These are phyloP conservation scores for Hydrozoanthus tunicans DNA, from an alignment of 64 coral and sea anemone species.

Conservation along the genomic window DNA sequence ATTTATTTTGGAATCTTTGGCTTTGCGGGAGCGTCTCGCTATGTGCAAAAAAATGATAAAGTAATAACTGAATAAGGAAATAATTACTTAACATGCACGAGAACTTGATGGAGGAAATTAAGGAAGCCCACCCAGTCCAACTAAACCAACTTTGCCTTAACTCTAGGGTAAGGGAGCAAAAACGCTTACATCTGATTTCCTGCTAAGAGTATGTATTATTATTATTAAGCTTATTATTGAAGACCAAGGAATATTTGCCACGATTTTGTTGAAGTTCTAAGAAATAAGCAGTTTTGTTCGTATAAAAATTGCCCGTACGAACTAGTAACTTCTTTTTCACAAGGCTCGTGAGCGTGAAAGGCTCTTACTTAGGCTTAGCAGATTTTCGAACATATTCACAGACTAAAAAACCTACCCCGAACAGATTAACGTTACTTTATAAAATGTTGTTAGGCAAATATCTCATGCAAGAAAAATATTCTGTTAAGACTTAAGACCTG, in stretches of 20 bases:
- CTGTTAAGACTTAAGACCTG: neutral
- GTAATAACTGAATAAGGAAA: neutral
- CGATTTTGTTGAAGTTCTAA: no score
- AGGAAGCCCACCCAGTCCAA: neutral
- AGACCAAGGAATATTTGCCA: no score
- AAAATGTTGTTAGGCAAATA: neutral
- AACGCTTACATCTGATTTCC: neutral
- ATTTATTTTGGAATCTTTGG: neutral
- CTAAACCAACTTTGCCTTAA: no score
- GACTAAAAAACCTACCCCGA: no score
- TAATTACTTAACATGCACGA: neutral
- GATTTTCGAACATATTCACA: no score
- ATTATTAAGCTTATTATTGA: no score
- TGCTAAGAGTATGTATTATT: neutral
- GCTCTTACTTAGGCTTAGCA: no score
- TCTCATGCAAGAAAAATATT: neutral
- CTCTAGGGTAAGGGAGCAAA: neutral
- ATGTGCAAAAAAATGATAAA: neutral
- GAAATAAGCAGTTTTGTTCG: no score
- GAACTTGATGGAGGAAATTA: neutral
- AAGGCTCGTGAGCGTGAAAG: no score
- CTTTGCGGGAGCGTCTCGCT: slow-evolving; percentile 15
- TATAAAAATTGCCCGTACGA: no score
- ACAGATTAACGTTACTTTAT: no score
- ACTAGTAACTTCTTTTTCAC: no score